Evolutionary conservation across 2,888 invertebrate genomes (phyloP).

Genomic region (Pinctada fucata): DNA sequence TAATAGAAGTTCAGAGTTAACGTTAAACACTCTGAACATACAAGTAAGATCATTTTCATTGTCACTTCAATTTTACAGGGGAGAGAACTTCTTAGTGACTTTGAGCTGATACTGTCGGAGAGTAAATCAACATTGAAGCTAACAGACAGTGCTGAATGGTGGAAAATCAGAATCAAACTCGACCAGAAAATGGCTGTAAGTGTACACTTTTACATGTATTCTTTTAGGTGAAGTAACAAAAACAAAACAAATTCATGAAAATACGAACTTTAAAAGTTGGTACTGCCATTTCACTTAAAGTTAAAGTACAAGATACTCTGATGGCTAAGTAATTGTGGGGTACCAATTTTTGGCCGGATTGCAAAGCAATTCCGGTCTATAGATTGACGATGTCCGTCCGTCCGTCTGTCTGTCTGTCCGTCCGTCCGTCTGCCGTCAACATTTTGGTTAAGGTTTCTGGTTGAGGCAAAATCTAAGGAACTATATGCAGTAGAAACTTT

Average conservation of each 20-base stretch:
- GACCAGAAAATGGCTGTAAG: slow-evolving; percentile 62
- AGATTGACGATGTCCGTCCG: no score
- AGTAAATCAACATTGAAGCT: slow-evolving; percentile 56
- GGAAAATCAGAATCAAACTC: slow-evolving; percentile 55
- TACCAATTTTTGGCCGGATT: no score
- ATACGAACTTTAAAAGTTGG: neutral
- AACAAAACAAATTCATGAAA: neutral
- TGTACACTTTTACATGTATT: neutral
- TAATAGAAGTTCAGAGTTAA: no score
- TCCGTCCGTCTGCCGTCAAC: no score
- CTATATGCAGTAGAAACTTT: no score
- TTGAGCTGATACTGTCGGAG: slow-evolving; percentile 52
- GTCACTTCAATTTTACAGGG: slow-evolving; percentile 51
- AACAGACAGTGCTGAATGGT: slow-evolving; percentile 64
- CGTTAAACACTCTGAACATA: no score
- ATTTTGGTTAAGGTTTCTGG: no score
- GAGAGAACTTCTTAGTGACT: slow-evolving; percentile 55
- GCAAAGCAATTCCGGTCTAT: no score
- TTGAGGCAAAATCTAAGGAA: no score
- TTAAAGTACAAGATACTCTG: neutral
- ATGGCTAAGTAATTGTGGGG: neutral
- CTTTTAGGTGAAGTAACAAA: neutral
- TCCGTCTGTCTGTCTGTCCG: no score
- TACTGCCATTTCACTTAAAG: neutral
- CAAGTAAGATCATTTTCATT: no score